Percentiles rank a stretch among this genome's conserved stretches.
These are phyloP conservation scores for Origma solitaria DNA, from an alignment of 2,113 vertebrate genomes.

Conservation along the genomic window DNA sequence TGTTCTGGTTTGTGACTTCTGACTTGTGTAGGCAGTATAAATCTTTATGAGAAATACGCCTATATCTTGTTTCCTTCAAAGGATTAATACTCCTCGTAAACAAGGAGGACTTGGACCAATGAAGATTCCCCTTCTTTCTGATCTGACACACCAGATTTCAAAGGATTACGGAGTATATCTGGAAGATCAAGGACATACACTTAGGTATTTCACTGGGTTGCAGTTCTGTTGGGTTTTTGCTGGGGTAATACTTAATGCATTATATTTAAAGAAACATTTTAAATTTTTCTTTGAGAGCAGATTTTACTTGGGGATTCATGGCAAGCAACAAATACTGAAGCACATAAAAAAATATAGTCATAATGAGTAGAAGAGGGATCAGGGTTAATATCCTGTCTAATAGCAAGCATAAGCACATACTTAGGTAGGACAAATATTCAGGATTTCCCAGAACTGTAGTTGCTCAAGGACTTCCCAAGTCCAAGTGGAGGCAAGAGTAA, in stretches of 20 bases:
- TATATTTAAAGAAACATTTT: background rate
- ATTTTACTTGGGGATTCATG: background rate
- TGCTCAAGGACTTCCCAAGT: background rate
- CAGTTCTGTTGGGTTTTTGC: background rate
- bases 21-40: background rate
- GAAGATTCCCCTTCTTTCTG: conserved; percentile 93
- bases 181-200: conserved; percentile 92
- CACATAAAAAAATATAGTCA: background rate
- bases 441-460: background rate
- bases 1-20: background rate
- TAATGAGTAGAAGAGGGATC: background rate
- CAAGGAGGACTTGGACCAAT: conserved; percentile 91
- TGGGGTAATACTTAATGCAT: background rate
- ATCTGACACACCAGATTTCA: conserved; percentile 92
- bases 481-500: background rate
- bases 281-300: background rate
- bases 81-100: conserved; percentile 94
- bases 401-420: background rate
- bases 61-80: conserved; percentile 53
- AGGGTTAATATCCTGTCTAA: background rate
- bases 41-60: background rate
- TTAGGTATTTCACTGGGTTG: conserved; percentile 75
- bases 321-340: background rate
- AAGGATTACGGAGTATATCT: conserved; percentile 96
- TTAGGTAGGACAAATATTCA: background rate